A percentile compares a stretch with the other conserved stretches of the same genome.
Conservation (phyloP, 1,140 invertebrate species). For the Brachystomella parvula region DNA sequence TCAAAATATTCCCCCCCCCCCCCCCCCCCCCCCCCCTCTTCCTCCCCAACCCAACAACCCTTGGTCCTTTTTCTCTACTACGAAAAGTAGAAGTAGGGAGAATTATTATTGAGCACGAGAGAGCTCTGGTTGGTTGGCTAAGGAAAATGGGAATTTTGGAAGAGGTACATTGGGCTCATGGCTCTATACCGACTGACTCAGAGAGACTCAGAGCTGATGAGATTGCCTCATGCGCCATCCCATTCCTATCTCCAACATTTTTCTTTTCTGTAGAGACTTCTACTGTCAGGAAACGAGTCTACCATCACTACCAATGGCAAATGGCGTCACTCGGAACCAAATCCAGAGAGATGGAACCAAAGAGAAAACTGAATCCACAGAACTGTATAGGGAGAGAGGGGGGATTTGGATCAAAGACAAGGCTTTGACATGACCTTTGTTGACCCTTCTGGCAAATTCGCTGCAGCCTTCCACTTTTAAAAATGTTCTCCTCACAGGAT, state of each 20-base stretch:
- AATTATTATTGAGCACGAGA: conserved; percentile 9
- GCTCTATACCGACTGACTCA: no score
- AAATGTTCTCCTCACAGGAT: no score
- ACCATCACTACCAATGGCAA: not conserved
- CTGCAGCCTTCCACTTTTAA: no score
- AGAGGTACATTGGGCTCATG: not conserved
- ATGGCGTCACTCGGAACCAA: not conserved
- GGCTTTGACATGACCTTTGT: no score
- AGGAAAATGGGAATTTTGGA: conserved; percentile 5
- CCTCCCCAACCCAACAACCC: not conserved
- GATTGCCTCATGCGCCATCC: conserved; percentile 5
- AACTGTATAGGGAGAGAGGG: no score
- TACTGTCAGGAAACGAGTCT: not conserved
- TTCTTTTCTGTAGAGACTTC: not conserved
- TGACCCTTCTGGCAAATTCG: no score
- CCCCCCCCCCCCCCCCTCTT: no score
- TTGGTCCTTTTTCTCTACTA: not conserved
- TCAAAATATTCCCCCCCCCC: not conserved
- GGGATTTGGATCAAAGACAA: no score
- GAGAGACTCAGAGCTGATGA: conserved; percentile 2
- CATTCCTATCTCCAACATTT: not conserved
- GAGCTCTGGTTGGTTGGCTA: not conserved
- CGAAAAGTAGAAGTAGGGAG: not conserved
- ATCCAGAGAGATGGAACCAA: no score
- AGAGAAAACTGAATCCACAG: no score